Evolutionary conservation across 1,140 invertebrate genomes (phyloP).

Genomic region (Micrasema minimum): DNA sequence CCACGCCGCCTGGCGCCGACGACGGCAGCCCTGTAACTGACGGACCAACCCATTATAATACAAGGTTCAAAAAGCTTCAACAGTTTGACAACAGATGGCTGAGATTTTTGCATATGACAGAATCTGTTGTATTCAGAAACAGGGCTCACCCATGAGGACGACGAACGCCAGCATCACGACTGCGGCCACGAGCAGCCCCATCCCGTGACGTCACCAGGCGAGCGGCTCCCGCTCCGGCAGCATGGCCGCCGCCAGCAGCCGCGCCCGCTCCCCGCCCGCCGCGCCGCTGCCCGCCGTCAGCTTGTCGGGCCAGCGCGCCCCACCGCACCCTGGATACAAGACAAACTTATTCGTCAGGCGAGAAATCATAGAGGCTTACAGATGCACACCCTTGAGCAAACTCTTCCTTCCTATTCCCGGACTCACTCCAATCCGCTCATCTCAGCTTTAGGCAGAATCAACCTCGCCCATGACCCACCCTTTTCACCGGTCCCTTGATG

Average conservation of each 20-base stretch:
- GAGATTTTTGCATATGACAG: neutral
- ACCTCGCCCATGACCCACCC: too few species aligned
- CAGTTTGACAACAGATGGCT: neutral
- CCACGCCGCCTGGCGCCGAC: conserved; percentile 47
- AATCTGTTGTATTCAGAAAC: neutral
- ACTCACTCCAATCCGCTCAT: too few species aligned
- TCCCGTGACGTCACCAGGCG: conserved; percentile 53
- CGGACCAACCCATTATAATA: neutral
- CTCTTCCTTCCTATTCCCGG: too few species aligned
- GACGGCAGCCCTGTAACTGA: conserved; percentile 53
- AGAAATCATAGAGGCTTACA: too few species aligned
- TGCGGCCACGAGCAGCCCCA: conserved; percentile 53
- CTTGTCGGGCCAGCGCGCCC: neutral
- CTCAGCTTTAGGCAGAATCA: too few species aligned
- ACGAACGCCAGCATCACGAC: conserved; percentile 52
- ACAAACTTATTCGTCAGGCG: too few species aligned
- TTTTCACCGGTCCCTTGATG: too few species aligned
- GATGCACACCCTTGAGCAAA: too few species aligned
- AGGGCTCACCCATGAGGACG: conserved; percentile 47
- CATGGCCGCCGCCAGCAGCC: conserved; percentile 47
- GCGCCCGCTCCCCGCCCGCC: conserved; percentile 9
- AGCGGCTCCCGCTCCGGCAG: conserved; percentile 44
- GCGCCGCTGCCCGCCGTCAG: conserved; percentile 2
- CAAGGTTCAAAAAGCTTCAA: neutral
- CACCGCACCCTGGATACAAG: neutral